Conservation (phyloP, 2,797 vertebrate species). For the Centropyge bicolor region DNA sequence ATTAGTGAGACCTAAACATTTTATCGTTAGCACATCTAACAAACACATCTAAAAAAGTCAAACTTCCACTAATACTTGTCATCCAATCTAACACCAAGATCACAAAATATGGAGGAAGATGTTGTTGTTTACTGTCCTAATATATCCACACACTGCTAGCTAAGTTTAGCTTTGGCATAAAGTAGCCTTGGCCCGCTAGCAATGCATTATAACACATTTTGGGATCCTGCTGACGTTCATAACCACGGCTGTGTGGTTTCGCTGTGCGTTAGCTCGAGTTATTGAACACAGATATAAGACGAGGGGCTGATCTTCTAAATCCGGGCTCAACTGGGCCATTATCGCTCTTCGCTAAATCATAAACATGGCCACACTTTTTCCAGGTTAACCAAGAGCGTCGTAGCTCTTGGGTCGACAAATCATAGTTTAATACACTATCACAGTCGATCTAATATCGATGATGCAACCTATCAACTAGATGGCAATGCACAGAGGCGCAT, state of each 20-base stretch:
- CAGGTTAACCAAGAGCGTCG: not conserved
- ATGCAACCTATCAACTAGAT: not conserved
- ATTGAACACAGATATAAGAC: not conserved
- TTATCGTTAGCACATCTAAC: not conserved
- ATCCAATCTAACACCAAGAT: not conserved
- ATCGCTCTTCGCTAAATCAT: not conserved
- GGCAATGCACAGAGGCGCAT: not conserved
- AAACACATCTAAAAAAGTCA: too few species aligned
- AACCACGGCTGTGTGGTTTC: not conserved
- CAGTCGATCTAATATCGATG: not conserved
- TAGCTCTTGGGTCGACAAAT: not conserved
- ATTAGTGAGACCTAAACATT: not conserved
- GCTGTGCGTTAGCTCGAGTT: not conserved
- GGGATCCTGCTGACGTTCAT: not conserved
- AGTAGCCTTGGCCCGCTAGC: not conserved
- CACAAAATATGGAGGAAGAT: not conserved
- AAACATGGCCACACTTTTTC: not conserved
- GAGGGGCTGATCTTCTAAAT: not conserved
- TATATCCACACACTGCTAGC: constrained; percentile 1
- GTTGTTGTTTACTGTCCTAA: not conserved
- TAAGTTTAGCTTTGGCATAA: constrained; percentile 6
- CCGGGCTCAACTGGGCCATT: not conserved
- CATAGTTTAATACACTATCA: not conserved
- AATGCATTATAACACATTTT: not conserved
- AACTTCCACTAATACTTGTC: too few species aligned